Evolutionary conservation across 2,888 invertebrate genomes (phyloP), one percentile per base, ranked within the genome.

Genomic region (Sclerodermus sp.): DNA sequence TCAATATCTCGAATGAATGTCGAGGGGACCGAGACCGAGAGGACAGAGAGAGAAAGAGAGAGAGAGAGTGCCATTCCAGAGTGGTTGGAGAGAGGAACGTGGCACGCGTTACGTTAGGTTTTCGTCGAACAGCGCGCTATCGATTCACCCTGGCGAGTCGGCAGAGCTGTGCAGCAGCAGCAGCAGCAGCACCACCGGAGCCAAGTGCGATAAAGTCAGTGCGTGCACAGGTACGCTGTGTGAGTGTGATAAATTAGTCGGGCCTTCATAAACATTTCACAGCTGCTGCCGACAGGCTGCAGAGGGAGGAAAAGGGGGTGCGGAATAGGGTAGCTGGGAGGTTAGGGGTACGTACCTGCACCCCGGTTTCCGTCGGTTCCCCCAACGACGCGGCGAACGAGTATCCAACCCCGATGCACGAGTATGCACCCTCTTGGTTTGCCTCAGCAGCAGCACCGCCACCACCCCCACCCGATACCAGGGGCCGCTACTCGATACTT

Each of bases 241-340:
- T 37, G 60, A 55, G 56, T 57, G 71, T 71, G 69, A 76, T 76
- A 76, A 76, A 76, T 76, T 75, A 76, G 71, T 70, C 69, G 67
- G 65, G 71, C 68, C 71, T 75, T 74, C 75, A 74, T 74, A 74
- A 76, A 75, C 76, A 76, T 75, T 74, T 75, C 73, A 72, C 75
- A 73, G 72, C 74, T 75, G 36, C 36, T 42, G 40, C 41, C 17
- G 34, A 43, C 45, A 38, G 36, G 38, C 42, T 47, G 38, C 31
- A 39, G 40, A 31, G 47, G 45, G 50, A 36, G 47, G 47, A 32
- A 40, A 52, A 42, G 36, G 43, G 23, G 47, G 40, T n/a, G 42
- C 39, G 48, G 37, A 47, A 44, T 42, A 56, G 52, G 42, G 48
- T 31, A 37, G 48, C 38, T 42, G 58, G 52, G 55, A 53, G 53